Evolutionary conservation across 2,113 vertebrate genomes (phyloP), one percentile per base, ranked within the genome.

Genomic region (Atractosteus spatula): DNA sequence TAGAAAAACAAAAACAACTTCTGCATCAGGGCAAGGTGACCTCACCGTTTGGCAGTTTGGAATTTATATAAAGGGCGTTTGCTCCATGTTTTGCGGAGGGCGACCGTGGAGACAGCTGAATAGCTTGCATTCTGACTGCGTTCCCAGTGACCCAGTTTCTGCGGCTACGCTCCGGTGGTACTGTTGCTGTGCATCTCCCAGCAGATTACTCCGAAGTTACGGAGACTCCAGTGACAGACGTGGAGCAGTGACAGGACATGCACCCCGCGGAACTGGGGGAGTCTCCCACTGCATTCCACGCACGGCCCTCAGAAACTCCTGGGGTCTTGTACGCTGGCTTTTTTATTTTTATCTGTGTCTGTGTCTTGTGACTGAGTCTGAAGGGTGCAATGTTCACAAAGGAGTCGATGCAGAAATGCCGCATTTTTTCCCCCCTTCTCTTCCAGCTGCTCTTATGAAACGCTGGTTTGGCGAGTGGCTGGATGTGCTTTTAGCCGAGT

Each of bases 91-190:
- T 51, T 51, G 62, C 62, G 45, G 54, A 12, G 43, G 43, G 45
- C 68, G 29, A 68, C 14, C 7, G 8, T 42, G 56, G 64, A 16
- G 56, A 29, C 51, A 44, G 64, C 65, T 51, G 55, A 69, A 71
- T 57, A 72, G 80, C 76, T 81, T 88, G 81, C 78, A 87, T 81
- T 80, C 73, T 76, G 81, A 82, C 80, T 74, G 78, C 82, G 80
- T 89, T 86, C 83, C 72, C 78, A 79, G 80, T 91, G 89, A 92
- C 90, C 90, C 89, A 91, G 83, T 92, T 92, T 90, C 88, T 83
- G 82, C 84, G 87, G 86, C 89, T 87, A 78, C 82, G 84, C 86
- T 85, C 87, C 77, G 10, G 5, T 10, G 10, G 47, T 81, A 81
- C 81, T 86, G 82, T 78, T 80, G 77, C 81, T 72, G 65, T 77